Evolutionary conservation across 1,140 invertebrate species (phyloP).

Genomic region (Bombus polaris): DNA sequence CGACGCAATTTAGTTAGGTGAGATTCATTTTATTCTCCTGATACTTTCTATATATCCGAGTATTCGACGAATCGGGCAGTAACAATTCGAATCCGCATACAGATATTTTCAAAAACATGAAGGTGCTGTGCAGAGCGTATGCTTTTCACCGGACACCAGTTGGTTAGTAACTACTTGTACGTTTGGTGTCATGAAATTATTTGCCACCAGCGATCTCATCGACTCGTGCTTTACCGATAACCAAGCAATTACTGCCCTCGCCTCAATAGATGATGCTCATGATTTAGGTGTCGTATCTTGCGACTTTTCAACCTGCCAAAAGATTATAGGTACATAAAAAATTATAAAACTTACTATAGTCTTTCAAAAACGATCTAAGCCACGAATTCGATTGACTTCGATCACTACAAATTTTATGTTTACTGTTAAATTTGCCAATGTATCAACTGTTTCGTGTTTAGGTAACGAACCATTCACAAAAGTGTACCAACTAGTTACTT

Average conservation of each 20-base stretch:
- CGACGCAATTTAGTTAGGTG: conserved; percentile 86
- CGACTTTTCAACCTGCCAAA: conserved; percentile 84
- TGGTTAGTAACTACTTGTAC: conserved; percentile 87
- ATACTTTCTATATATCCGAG: no score
- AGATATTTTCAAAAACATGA: conserved; percentile 87
- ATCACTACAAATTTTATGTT: background rate
- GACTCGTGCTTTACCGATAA: conserved; percentile 80
- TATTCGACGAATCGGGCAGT: background rate
- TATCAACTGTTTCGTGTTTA: conserved; percentile 59
- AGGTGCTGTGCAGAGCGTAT: conserved; percentile 85
- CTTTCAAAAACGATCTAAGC: background rate
- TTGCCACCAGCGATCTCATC: conserved; percentile 82
- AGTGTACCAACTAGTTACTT: conserved; percentile 85
- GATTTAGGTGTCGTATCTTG: conserved; percentile 88
- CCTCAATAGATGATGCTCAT: conserved; percentile 86
- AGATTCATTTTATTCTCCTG: background rate
- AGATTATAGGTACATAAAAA: conserved; percentile 69
- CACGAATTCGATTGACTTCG: no score
- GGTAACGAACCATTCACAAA: conserved; percentile 79
- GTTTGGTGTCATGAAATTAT: conserved; percentile 86
- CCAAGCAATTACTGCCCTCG: conserved; percentile 72
- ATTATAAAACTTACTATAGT: no score
- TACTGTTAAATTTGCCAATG: no score
- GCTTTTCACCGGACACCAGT: conserved; percentile 87
- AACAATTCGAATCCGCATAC: background rate